These are phyloP conservation scores for Listronotus bonariensis DNA, from an alignment of 1,140 invertebrate genomes.

Conservation along the genomic window DNA sequence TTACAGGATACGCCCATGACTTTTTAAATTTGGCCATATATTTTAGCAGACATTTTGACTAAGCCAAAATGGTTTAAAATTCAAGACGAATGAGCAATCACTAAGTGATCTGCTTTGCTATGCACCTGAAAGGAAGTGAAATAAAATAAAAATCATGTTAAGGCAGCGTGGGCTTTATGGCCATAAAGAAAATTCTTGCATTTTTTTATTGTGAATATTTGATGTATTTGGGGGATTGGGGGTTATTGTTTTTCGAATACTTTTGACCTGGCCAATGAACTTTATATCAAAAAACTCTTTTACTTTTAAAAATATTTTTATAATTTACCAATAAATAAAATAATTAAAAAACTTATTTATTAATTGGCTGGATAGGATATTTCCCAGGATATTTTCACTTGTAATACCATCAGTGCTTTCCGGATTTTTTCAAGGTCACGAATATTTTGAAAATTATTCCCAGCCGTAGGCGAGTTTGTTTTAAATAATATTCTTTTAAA, in stretches of 20 bases:
- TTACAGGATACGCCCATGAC: conserved; percentile 23
- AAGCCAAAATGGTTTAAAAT: conserved; percentile 23
- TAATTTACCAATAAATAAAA: too few relatives aligned
- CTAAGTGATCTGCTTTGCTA: conserved; percentile 29
- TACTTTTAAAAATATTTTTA: too few relatives aligned
- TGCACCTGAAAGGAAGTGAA: conserved; percentile 31
- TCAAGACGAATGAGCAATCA: conserved; percentile 24
- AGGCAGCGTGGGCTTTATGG: conserved; percentile 10
- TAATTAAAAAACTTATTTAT: too few relatives aligned
- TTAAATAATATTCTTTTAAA: too few relatives aligned
- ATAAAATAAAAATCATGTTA: conserved; percentile 23
- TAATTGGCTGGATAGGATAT: too few relatives aligned
- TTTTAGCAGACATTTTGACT: not conserved
- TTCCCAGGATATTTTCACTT: too few relatives aligned
- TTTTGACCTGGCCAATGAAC: conserved; percentile 2
- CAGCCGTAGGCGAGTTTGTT: too few relatives aligned
- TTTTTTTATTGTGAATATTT: conserved; percentile 17
- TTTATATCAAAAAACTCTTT: conserved; percentile 6
- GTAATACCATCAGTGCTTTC: too few relatives aligned
- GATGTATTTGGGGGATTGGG: not conserved
- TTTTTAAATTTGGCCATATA: conserved; percentile 4
- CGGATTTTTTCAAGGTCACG: too few relatives aligned
- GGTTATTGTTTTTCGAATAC: conserved; percentile 16
- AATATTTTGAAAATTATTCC: too few relatives aligned
- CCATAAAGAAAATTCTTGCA: conserved; percentile 32